Base-by-base conservation (phyloP, 2,797 vertebrate genomes). In the Pipistrellus nathusii region DNA sequence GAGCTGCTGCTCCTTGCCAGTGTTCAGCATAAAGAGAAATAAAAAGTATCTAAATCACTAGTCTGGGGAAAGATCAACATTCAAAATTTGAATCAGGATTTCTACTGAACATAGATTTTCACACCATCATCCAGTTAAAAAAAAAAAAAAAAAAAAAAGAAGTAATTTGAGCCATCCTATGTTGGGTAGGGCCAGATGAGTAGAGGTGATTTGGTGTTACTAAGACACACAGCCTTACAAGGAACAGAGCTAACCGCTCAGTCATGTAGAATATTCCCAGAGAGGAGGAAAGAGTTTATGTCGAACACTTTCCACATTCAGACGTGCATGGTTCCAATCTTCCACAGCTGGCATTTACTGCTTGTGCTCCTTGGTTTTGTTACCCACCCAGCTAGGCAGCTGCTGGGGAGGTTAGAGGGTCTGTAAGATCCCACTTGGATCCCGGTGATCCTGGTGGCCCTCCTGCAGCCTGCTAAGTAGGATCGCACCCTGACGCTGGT, bases 341-440 rank as follows among this genome's bases (percentile, higher is more conserved):
- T n/a, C 0, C 38, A 21, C 6, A 1, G 12, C 57, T 11, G 6
- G 2, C 10, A 4, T 6, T 62, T 4, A 25, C 41, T 64, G 2
- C 23, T 93, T 78, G 44, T 3, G 3, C 12, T 51, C 15, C 6
- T 81, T 75, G 38, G 12, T 20, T 82, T 32, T 25, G 51, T 13
- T 25, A 12, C 6, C 11, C 66, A 18, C 15, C 8, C 6, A 20
- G 25, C 5, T 6, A 6, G 11, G 25, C 2, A 51, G 17, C 78
- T 0, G 0, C 14, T 35, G 10, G 1, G 23, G 14, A 66, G 62
- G 17, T 1, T 8, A 32, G 51, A 14, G 23, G n/a, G 12, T 62
- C 35, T 35, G 2, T 10, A 10, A 21, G 55, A 57, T 57, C 48
- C 48, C 48, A 17, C 48, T 15, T 17, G 48, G 12, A 51, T 51